Evolutionary conservation across 2,113 vertebrate genomes (phyloP), one percentile per base, ranked within the genome.

Genomic region (Ramphastos sulfuratus): DNA sequence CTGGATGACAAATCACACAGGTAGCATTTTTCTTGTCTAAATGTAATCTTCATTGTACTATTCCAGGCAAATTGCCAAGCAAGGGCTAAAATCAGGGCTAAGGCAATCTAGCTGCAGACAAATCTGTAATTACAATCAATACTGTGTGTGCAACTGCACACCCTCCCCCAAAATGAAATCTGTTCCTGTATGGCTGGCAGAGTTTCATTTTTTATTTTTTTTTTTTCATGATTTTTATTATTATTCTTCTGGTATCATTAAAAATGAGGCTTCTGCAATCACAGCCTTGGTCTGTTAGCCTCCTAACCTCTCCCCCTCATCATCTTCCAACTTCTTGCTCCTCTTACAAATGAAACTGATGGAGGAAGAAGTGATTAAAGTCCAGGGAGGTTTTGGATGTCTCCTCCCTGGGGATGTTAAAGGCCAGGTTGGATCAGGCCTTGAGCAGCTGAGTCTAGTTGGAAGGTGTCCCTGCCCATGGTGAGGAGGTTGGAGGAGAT

Each of bases 121-220:
- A 96, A 94, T 94, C 87, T 61, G 30, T 92, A 94, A 96, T 94
- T 91, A 78, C 64, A 94, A 86, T 92, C 94, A 90, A 94, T 95
- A 93, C 61, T n/a, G 77, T 23, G 30, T 25, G 30, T 80, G 52
- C 63, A 90, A 28, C 87, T 81, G 54, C 30, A 64, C 31, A 46
- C 15, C 13, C 42, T 15, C 48, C 48, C 56, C 46, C 4, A n/a
- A 60, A 95, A 92, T 67, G 23, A 11, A 88, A 90, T 71, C 66
- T 33, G 9, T 48, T 77, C 75, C 73, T 52, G 21, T 56, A n/a
- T 71, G 56, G n/a, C 42, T 76, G 37, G 30, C 39, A 87, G 79
- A 80, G 64, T 71, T 93, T 87, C 1, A 19, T 67, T 91, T 82
- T 79, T 77, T 15, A 15, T 42, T 42, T 15, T 39, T 39, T 42